A percentile compares a stretch with the other conserved stretches of the same genome.
These are phyloP conservation scores for Zaprionus bogoriensis DNA, from an alignment of 2,888 invertebrate genomes.

Conservation along the genomic window DNA sequence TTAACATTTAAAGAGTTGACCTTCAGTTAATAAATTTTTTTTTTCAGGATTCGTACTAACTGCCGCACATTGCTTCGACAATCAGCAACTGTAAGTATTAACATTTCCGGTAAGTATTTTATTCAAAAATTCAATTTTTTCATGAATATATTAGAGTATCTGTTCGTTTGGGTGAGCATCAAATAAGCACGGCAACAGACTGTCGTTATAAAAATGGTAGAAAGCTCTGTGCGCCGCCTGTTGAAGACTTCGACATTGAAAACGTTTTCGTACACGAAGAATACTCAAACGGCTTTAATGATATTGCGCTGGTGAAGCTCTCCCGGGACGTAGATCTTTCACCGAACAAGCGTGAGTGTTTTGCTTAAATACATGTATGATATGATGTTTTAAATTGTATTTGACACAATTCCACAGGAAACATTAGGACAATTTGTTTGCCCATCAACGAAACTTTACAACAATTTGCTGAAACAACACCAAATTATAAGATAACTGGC, in stretches of 20 bases:
- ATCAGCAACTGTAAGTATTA: constrained; percentile 19
- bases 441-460: constrained; percentile 15
- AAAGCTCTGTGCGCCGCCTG: background rate
- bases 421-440: constrained; percentile 30
- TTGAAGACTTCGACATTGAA: constrained; percentile 6
- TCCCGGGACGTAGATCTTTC: background rate
- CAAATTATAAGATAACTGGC: constrained; percentile 14
- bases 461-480: accelerated
- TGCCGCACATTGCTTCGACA: constrained; percentile 32
- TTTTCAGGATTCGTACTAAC: constrained; percentile 28
- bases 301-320: constrained; percentile 34
- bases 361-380: too few relatives aligned
- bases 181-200: background rate
- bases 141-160: background rate
- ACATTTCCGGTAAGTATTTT: too few relatives aligned
- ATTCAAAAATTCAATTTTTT: too few relatives aligned
- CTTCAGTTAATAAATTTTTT: background rate
- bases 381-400: too few relatives aligned
- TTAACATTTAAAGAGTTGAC: background rate
- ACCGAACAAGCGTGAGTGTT: background rate
- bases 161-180: constrained; percentile 20
- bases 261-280: constrained; percentile 1
- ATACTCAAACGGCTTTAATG: background rate
- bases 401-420: background rate
- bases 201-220: background rate